A percentile compares a stretch with the other conserved stretches of the same genome.
phyloP scores from a whole-genome alignment of 2,888 invertebrate genomes.

The Troides aeacus region DNA sequence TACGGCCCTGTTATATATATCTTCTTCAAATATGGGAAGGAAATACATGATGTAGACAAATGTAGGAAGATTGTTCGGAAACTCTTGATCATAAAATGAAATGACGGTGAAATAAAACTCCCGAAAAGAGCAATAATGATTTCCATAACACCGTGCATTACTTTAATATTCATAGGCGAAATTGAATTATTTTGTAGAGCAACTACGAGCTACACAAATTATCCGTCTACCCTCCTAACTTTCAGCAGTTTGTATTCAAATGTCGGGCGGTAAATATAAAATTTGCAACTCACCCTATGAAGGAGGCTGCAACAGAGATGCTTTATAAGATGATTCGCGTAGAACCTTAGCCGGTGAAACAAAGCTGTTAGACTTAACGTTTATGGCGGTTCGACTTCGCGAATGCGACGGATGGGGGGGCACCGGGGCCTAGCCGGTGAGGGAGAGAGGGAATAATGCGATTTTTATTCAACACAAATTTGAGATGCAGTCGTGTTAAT shows the following conservation, averaged over 20 bases:
- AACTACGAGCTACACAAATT: constrained; percentile 24
- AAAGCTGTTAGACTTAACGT: constrained; percentile 49
- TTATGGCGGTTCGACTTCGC: constrained; percentile 44
- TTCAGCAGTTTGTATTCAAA: constrained; percentile 34
- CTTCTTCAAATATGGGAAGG: no score
- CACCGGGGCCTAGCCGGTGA: background rate
- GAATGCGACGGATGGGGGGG: background rate
- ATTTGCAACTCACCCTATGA: constrained; percentile 56
- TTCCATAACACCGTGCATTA: constrained; percentile 12
- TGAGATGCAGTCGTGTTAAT: constrained; percentile 53
- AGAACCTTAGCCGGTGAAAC: constrained; percentile 36
- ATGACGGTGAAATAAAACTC: constrained; percentile 1
- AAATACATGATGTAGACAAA: no score
- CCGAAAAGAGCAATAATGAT: constrained; percentile 9
- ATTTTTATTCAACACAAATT: constrained; percentile 62
- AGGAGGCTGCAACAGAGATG: constrained; percentile 26
- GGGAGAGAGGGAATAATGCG: constrained; percentile 47
- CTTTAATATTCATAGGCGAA: constrained; percentile 20
- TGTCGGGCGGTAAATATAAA: constrained; percentile 47
- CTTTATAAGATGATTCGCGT: constrained; percentile 41
- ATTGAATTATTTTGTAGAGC: constrained; percentile 20
- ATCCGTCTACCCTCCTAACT: constrained; percentile 32
- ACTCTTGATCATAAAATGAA: no score
- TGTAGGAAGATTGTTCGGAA: no score
- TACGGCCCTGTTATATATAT: no score